Conservation (phyloP, 2,797 vertebrate species). For the Todus mexicanus region DNA sequence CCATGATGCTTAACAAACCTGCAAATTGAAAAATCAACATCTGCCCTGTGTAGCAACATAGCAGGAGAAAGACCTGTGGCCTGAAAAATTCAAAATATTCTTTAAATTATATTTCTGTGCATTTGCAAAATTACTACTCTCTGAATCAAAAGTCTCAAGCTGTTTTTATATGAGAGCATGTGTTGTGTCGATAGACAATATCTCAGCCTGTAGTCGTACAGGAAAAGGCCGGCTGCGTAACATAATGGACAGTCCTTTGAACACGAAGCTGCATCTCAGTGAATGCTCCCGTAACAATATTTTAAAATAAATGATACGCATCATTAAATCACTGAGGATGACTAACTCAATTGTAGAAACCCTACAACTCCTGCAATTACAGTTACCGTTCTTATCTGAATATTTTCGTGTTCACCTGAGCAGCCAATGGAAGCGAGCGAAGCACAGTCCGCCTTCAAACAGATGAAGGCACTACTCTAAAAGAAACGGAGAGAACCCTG, state of each 20-base stretch:
- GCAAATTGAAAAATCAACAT: constrained; percentile 83
- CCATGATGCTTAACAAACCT: constrained; percentile 83
- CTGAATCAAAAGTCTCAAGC: constrained; percentile 70
- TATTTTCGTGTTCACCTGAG: constrained; percentile 31
- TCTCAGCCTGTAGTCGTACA: constrained; percentile 1
- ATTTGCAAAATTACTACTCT: constrained; percentile 72
- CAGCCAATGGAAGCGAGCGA: background rate
- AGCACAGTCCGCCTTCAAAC: background rate
- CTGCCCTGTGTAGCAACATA: constrained; percentile 64
- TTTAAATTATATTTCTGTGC: constrained; percentile 73
- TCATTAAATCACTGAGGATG: constrained; percentile 61
- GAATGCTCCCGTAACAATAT: constrained; percentile 36
- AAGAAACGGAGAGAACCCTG: constrained; percentile 56
- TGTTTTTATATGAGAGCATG: constrained; percentile 68
- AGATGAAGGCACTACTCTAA: constrained; percentile 55
- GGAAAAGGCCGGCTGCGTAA: constrained; percentile 5
- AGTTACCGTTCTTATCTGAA: constrained; percentile 46
- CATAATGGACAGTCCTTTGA: constrained; percentile 39
- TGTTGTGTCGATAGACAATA: constrained; percentile 54
- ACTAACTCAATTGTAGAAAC: constrained; percentile 54
- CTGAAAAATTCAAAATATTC: constrained; percentile 68
- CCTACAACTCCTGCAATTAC: constrained; percentile 46
- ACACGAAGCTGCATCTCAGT: background rate
- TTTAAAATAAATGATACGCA: constrained; percentile 71
- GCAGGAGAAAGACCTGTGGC: constrained; percentile 68